phyloP scores from a whole-genome alignment of 2,797 vertebrate genomes.

The Enteromius thamalakanensis region DNA sequence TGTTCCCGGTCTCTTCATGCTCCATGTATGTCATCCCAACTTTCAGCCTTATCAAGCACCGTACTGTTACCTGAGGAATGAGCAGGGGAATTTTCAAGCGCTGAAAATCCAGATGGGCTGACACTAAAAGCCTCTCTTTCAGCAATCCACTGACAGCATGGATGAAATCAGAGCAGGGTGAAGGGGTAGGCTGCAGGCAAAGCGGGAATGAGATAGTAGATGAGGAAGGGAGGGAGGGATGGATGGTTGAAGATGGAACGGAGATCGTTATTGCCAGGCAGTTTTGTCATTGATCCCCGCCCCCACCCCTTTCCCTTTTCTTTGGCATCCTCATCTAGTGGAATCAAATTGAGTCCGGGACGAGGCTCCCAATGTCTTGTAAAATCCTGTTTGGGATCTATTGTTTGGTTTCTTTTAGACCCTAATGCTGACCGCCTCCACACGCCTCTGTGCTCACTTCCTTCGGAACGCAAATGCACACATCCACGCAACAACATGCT shows the following conservation, averaged over 20 bases:
- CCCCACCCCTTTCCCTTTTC: background rate
- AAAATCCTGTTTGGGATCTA: constrained; percentile 40
- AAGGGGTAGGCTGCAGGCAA: constrained; percentile 44
- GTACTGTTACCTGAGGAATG: constrained; percentile 66
- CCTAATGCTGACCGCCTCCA: constrained; percentile 43
- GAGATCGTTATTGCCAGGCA: constrained; percentile 47
- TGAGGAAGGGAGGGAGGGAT: constrained; percentile 56
- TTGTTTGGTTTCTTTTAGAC: constrained; percentile 39
- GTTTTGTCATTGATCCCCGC: constrained; percentile 45
- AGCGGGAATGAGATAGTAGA: constrained; percentile 57
- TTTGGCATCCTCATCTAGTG: constrained; percentile 13
- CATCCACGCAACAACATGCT: constrained; percentile 61
- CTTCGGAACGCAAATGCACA: background rate
- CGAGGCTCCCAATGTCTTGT: constrained; percentile 10
- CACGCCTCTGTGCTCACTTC: constrained; percentile 24
- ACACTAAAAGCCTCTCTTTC: constrained; percentile 66
- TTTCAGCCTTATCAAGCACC: constrained; percentile 53
- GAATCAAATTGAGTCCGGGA: constrained; percentile 39
- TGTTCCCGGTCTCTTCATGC: constrained; percentile 49
- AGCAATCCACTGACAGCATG: constrained; percentile 63
- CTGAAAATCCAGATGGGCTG: constrained; percentile 56
- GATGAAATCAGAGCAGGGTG: constrained; percentile 66
- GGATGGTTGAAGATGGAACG: constrained; percentile 61
- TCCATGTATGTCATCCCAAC: constrained; percentile 41
- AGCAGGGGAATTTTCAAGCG: constrained; percentile 56